Percentiles rank a stretch among this genome's conserved stretches.
phyloP scores from a whole-genome alignment of 2,797 vertebrate species.

The Carapus acus region DNA sequence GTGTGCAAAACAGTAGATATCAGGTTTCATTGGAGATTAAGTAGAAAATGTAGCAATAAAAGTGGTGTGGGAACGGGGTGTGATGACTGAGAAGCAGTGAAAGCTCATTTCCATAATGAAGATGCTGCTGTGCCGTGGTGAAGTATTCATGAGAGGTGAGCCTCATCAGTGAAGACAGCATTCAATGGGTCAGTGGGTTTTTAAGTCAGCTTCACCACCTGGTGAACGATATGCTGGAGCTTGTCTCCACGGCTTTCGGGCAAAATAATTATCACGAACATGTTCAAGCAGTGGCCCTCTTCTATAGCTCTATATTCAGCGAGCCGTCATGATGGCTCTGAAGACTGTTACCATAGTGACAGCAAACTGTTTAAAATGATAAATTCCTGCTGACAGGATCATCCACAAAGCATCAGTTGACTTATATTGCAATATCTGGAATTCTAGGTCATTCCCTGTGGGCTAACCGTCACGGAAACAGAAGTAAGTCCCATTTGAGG shows the following conservation, averaged over 20 bases:
- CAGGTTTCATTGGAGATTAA: too few species aligned
- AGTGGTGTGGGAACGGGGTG: neutral
- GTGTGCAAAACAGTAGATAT: too few species aligned
- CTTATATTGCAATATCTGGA: too few species aligned
- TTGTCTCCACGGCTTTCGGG: slow-evolving; percentile 13
- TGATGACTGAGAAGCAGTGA: slow-evolving; percentile 20
- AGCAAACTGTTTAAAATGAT: too few species aligned
- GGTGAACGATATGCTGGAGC: slow-evolving; percentile 23
- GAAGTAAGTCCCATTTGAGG: too few species aligned
- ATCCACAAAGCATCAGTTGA: too few species aligned
- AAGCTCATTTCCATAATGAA: slow-evolving; percentile 41
- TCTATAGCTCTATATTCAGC: slow-evolving; percentile 1
- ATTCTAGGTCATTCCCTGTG: too few species aligned
- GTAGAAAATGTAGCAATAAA: too few species aligned
- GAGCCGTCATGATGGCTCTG: too few species aligned
- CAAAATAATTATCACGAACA: slow-evolving; percentile 2
- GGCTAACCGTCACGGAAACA: too few species aligned
- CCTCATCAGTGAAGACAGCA: slow-evolving; percentile 46
- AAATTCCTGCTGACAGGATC: too few species aligned
- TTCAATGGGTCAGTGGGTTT: slow-evolving; percentile 33
- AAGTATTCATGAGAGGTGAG: slow-evolving; percentile 62
- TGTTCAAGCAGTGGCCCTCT: slow-evolving; percentile 38
- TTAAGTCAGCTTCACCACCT: slow-evolving; percentile 34
- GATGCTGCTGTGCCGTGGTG: slow-evolving; percentile 38
- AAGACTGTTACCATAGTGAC: too few species aligned